Conservation (phyloP, 2,888 invertebrate genomes). For the Parnassius orleans region DNA sequence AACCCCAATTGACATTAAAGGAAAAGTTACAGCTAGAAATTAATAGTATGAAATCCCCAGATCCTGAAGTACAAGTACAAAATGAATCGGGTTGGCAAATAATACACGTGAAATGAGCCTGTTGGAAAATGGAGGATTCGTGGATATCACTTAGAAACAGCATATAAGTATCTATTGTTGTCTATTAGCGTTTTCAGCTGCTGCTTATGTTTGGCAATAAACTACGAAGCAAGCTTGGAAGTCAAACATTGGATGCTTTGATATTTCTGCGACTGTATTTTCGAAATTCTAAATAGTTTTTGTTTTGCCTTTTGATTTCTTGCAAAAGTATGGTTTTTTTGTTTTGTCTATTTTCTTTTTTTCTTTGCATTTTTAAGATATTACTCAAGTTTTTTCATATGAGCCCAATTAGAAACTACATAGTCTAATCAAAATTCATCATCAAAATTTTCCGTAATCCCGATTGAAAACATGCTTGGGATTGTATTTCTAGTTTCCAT, state of each 20-base stretch:
- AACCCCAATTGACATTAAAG: neutral
- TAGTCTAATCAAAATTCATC: no score
- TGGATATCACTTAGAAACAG: neutral
- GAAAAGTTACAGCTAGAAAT: neutral
- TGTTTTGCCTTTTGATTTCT: no score
- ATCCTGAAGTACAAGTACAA: neutral
- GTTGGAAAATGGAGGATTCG: neutral
- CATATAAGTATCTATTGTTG: neutral
- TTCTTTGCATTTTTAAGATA: no score
- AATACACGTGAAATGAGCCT: no score
- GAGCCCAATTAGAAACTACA: no score
- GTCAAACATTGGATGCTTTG: neutral
- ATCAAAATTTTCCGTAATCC: no score
- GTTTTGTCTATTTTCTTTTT: no score
- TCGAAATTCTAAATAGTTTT: neutral
- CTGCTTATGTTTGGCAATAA: neutral
- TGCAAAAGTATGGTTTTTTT: no score
- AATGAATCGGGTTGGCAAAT: neutral
- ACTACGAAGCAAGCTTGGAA: neutral
- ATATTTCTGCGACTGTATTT: neutral
- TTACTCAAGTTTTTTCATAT: no score
- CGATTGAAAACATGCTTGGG: no score
- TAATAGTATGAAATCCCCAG: neutral
- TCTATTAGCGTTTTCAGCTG: neutral
- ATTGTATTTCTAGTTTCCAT: no score